Percentiles rank a stretch among this genome's conserved stretches.
These are phyloP conservation scores for Dicrostonyx torquatus DNA, from an alignment of 2,797 vertebrate species.

Conservation along the genomic window DNA sequence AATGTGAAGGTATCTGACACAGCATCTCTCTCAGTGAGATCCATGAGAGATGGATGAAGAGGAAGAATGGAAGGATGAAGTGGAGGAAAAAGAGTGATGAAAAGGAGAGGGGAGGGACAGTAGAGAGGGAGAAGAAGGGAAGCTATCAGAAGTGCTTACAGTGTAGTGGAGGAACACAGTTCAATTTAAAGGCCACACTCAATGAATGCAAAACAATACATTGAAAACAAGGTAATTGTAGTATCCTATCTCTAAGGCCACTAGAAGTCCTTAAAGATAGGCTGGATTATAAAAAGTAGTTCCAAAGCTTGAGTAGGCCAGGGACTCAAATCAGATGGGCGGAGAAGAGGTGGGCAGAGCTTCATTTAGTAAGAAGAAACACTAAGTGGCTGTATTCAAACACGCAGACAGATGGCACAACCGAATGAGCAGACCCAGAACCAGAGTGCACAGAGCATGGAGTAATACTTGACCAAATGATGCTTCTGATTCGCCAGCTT, in stretches of 20 bases:
- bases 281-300: not conserved
- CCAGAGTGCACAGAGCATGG: not conserved
- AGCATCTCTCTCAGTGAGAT: not conserved
- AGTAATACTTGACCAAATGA: not conserved
- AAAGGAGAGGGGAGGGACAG: not conserved
- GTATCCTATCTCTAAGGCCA: not conserved
- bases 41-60: conserved; percentile 1
- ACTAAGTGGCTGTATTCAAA: not conserved
- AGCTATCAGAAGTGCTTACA: not conserved
- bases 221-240: not conserved
- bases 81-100: not conserved
- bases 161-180: not conserved
- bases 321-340: not conserved
- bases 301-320: not conserved
- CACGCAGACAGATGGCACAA: not conserved
- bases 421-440: not conserved
- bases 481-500: not conserved
- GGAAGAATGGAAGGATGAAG: not conserved
- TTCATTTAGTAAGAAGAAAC: not conserved
- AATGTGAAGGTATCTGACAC: conserved; percentile 8
- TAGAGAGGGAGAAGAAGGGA: not conserved
- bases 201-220: not conserved
- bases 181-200: conserved; percentile 29
- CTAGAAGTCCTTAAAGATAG: not conserved
- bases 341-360: not conserved